Evolutionary conservation across 2,113 vertebrate genomes (phyloP), one percentile per base, ranked within the genome.

Genomic region (Oncorhynchus nerka): DNA sequence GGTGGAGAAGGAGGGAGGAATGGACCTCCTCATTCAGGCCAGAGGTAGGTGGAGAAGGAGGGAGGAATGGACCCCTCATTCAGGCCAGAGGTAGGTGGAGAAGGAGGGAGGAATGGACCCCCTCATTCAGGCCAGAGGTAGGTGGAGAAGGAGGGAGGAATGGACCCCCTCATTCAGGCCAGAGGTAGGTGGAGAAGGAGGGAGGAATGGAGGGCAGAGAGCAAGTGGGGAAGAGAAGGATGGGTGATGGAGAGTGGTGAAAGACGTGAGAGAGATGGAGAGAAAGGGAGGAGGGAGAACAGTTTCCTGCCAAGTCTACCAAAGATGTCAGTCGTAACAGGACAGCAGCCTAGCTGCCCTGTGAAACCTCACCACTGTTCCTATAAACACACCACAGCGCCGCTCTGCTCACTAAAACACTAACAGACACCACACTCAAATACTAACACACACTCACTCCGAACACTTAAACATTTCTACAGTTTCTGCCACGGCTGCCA

Each of bases 241-340:
- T 45, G 74, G 77, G 75, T 28, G 78, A 78, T 76, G 75, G 79
- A 59, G 73, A 73, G 65, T 32, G 65, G 4, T 67, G 64, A 62
- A 62, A 62, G n/a, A 62, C 4, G 12, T 19, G 16, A 55, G 16
- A 19, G 39, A 45, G 39, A 45, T 45, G 55, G 59, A 61, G 59
- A 22, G 59, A 61, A 22, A 61, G 4, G 15, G 9, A 22, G 84
- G 82, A 70, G 74, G 65, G 76, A 78, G 77, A 75, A 77, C 39
- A n/a, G 75, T 76, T 59, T 39, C 79, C 79, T 87, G 86, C 84
- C 84, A 86, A 90, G 84, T 70, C 67, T 83, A 83, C 84, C 79
- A 86, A 59, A 84, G 84, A 86, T 90, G 87, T 86, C 86, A 86
- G 88, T 86, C 79, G 83, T 85, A 70, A 89, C 78, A 90, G 83